These are phyloP conservation scores for Protobothrops flavoviridis DNA, from an alignment of 2,113 vertebrate genomes.

Conservation along the genomic window DNA sequence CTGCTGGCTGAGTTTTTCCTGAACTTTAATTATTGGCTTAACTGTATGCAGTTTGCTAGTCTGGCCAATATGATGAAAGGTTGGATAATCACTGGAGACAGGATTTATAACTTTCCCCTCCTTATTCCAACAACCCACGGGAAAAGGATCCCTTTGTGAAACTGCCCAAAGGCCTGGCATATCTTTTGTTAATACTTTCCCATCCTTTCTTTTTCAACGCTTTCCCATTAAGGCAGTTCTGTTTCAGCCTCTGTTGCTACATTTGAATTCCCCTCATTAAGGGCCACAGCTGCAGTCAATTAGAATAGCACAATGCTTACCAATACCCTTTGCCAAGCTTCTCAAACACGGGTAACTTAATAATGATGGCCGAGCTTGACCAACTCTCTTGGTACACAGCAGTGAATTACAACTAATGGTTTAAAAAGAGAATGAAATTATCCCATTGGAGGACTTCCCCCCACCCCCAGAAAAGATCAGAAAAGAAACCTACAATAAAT, in stretches of 20 bases:
- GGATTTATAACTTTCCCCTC: slow-evolving; percentile 16
- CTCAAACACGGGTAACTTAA: slow-evolving; percentile 51
- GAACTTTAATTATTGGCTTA: slow-evolving; percentile 40
- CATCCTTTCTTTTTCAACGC: slow-evolving; percentile 40
- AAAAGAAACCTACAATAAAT: slow-evolving; percentile 30
- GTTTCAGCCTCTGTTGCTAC: slow-evolving; percentile 3
- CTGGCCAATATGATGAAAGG: slow-evolving; percentile 21
- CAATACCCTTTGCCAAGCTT: slow-evolving; percentile 43
- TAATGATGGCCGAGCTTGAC: slow-evolving; percentile 34
- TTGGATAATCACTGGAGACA: slow-evolving; percentile 10
- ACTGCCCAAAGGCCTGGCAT: slow-evolving; percentile 41
- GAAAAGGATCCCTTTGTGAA: slow-evolving; percentile 20
- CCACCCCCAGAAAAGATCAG: neutral
- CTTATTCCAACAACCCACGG: slow-evolving; percentile 33
- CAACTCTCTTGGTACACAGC: slow-evolving; percentile 42
- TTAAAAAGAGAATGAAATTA: slow-evolving; percentile 11
- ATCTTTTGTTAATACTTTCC: slow-evolving; percentile 19
- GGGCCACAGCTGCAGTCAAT: slow-evolving; percentile 46
- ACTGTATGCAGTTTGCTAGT: neutral
- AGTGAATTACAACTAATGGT: slow-evolving; percentile 45
- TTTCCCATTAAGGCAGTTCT: slow-evolving; percentile 29
- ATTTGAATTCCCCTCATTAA: slow-evolving; percentile 47
- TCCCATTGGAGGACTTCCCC: neutral
- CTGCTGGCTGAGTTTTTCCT: slow-evolving; percentile 11
- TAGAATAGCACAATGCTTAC: slow-evolving; percentile 51